Percentiles rank a stretch among this genome's conserved stretches.
phyloP scores from a whole-genome alignment of 2,888 invertebrate species.

The Sinohyriopsis cumingii region DNA sequence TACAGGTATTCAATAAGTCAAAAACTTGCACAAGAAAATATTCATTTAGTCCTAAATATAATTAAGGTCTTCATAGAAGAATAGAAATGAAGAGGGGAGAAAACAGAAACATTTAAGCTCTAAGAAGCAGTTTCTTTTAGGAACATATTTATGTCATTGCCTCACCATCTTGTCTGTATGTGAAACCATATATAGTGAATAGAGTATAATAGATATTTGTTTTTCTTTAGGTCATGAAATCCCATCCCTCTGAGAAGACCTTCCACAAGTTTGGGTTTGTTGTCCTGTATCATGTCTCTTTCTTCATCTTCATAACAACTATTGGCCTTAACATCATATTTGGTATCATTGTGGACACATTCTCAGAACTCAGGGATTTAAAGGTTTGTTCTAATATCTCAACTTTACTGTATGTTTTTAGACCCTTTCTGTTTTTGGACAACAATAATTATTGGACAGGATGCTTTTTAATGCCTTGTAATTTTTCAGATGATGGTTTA shows the following conservation, averaged over 20 bases:
- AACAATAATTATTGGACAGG: no score
- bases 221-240: constrained; percentile 51
- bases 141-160: no score
- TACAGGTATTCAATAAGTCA: no score
- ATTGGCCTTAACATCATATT: constrained; percentile 73
- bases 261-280: constrained; percentile 68
- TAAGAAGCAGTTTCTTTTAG: no score
- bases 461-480: neutral
- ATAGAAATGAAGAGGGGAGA: no score
- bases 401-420: no score
- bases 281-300: constrained; percentile 70
- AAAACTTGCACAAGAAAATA: no score
- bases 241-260: constrained; percentile 58
- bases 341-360: constrained; percentile 73
- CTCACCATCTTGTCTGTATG: no score
- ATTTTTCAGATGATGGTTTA: neutral
- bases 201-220: neutral
- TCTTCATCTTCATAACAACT: constrained; percentile 72
- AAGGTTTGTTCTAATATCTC: constrained; percentile 60
- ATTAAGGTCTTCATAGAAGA: neutral
- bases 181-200: no score
- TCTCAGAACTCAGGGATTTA: constrained; percentile 71
- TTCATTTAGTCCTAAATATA: neutral
- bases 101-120: no score
- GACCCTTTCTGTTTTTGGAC: no score